Percentiles rank a stretch among this genome's conserved stretches.
Conservation (phyloP, 2,797 vertebrate genomes). For the Echeneis naucrates region DNA sequence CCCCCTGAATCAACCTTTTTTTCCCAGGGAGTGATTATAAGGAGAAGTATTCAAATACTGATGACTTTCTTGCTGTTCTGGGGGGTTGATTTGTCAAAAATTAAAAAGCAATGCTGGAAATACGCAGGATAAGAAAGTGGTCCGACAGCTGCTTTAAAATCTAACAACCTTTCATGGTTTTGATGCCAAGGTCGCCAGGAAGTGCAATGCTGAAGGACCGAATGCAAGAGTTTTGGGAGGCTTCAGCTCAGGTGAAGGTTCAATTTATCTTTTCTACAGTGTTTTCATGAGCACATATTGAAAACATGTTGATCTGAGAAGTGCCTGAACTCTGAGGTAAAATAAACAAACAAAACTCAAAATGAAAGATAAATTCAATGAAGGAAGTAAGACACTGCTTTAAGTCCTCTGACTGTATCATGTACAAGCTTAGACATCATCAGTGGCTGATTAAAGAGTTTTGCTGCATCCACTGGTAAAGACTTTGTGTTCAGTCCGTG, state of each 20-base stretch:
- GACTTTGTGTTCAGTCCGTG: conserved; percentile 15
- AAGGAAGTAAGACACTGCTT: conserved; percentile 1
- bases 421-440: conserved; percentile 24
- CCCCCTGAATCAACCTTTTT: background rate
- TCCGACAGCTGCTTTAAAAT: conserved; percentile 6
- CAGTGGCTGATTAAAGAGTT: conserved; percentile 1
- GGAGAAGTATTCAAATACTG: conserved; percentile 26
- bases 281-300: background rate
- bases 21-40: conserved; percentile 32
- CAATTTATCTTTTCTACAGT: conserved; percentile 18
- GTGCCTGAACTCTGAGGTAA: background rate
- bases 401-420: conserved; percentile 7
- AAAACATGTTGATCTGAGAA: background rate
- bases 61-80: conserved; percentile 35
- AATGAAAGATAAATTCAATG: background rate
- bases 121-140: conserved; percentile 3
- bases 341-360: background rate
- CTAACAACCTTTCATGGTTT: conserved; percentile 26
- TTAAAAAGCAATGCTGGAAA: conserved; percentile 14
- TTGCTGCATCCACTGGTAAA: conserved; percentile 44
- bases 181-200: conserved; percentile 32
- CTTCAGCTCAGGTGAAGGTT: conserved; percentile 8
- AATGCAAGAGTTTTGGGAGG: background rate
- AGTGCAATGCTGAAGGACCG: conserved; percentile 10
- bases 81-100: conserved; percentile 29